Evolutionary conservation across 1,140 invertebrate species (phyloP).

Genomic region (Lutraria rhynchaena): DNA sequence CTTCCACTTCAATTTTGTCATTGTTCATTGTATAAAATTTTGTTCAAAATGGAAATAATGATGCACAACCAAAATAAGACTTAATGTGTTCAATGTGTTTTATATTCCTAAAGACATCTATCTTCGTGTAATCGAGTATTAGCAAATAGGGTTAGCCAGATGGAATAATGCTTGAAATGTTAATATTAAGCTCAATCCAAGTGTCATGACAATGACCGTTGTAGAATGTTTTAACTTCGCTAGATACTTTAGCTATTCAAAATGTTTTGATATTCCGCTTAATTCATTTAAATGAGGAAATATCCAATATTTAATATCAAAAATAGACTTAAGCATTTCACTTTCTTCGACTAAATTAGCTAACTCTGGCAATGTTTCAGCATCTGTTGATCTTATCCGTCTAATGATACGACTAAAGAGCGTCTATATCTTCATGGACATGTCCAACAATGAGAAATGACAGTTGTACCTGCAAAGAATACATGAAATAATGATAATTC

Average conservation of each 20-base stretch:
- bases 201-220: not conserved
- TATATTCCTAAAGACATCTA: too few relatives aligned
- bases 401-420: conserved; percentile 22
- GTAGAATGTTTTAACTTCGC: not conserved
- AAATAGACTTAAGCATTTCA: not conserved
- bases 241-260: not conserved
- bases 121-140: not conserved
- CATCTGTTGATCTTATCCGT: conserved; percentile 1
- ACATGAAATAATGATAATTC: too few relatives aligned
- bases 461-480: not conserved
- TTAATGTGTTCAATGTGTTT: too few relatives aligned
- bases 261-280: not conserved
- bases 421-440: conserved; percentile 19
- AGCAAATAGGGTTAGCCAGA: not conserved
- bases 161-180: not conserved
- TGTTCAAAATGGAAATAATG: too few relatives aligned
- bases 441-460: conserved; percentile 25
- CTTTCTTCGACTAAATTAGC: not conserved
- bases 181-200: not conserved
- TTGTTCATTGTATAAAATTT: too few relatives aligned
- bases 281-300: not conserved
- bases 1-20: too few relatives aligned
- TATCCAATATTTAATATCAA: conserved; percentile 6
- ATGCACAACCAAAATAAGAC: too few relatives aligned
- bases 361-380: conserved; percentile 12